Percentiles rank a stretch among this genome's conserved stretches.
phyloP scores from a whole-genome alignment of 2,888 invertebrate genomes.

The Drosophila siamana region DNA sequence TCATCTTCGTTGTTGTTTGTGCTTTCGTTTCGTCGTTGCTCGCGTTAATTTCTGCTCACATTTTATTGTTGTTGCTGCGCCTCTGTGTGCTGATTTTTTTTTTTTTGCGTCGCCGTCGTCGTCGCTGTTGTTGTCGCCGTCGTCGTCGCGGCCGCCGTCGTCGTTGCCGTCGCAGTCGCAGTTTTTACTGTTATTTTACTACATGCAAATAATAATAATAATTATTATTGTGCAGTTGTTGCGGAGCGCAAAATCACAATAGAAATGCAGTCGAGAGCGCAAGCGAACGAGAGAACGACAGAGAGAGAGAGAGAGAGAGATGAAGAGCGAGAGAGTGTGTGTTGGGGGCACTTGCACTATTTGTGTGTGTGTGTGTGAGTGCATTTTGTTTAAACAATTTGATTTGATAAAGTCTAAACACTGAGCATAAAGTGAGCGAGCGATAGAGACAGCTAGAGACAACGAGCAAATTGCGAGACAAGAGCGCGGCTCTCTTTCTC shows the following conservation, averaged over 20 bases:
- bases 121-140: background rate
- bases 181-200: constrained; percentile 7
- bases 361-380: constrained; percentile 12
- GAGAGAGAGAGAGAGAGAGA: constrained; percentile 7
- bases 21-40: constrained; percentile 25
- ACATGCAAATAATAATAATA: background rate
- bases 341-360: constrained; percentile 5
- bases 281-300: background rate
- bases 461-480: background rate
- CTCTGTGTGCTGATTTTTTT: constrained; percentile 19
- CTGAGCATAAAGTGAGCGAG: constrained; percentile 27
- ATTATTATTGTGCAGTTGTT: constrained; percentile 18
- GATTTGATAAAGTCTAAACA: constrained; percentile 38
- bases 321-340: too few relatives aligned
- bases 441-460: constrained; percentile 6
- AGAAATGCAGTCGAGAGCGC: constrained; percentile 21
- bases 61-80: constrained; percentile 16
- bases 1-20: constrained; percentile 16
- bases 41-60: constrained; percentile 45
- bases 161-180: background rate
- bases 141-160: background rate
- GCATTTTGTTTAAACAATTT: constrained; percentile 62
- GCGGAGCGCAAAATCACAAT: constrained; percentile 28
- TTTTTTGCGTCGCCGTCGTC: constrained; percentile 20
- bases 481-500: constrained; percentile 18